Conservation (phyloP, 2,888 invertebrate species). For the Rhynchonema sp. region DNA sequence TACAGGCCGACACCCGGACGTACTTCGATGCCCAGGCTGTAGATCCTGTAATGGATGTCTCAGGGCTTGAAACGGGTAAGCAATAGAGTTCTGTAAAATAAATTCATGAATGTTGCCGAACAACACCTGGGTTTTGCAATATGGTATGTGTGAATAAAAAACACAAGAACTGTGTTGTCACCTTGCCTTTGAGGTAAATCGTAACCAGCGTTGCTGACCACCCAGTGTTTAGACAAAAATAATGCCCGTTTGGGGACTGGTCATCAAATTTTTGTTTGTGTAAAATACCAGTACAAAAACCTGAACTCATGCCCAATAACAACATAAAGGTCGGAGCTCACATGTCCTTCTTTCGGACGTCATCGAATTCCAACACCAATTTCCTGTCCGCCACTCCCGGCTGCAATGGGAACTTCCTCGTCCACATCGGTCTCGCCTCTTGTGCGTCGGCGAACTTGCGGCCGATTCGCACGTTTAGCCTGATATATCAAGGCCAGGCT, state of each 20-base stretch:
- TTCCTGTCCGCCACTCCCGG: slow-evolving; percentile 20
- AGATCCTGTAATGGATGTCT: slow-evolving; percentile 37
- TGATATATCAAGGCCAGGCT: neutral
- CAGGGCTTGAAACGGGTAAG: neutral
- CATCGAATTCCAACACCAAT: slow-evolving; percentile 14
- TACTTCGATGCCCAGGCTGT: slow-evolving; percentile 69
- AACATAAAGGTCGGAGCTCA: neutral
- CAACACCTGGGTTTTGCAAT: too few relatives aligned
- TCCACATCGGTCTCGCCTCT: neutral
- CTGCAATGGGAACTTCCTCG: slow-evolving; percentile 11
- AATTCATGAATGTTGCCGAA: too few relatives aligned
- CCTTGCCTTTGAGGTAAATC: neutral
- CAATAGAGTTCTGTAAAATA: too few relatives aligned
- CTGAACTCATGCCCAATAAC: too few relatives aligned
- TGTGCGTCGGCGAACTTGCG: neutral
- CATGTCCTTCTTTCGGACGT: slow-evolving; percentile 10
- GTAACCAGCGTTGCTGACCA: too few relatives aligned
- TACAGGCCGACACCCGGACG: slow-evolving; percentile 69
- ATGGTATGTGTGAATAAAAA: too few relatives aligned
- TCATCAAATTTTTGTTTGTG: too few relatives aligned
- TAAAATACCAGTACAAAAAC: neutral
- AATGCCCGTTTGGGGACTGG: too few relatives aligned
- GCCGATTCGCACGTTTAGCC: neutral
- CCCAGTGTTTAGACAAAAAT: too few relatives aligned
- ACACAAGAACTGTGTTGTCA: too few relatives aligned